A percentile compares a stretch with the other conserved stretches of the same genome.
These are phyloP conservation scores for Coluber constrictor DNA, from an alignment of 2,797 vertebrate species.

Conservation along the genomic window DNA sequence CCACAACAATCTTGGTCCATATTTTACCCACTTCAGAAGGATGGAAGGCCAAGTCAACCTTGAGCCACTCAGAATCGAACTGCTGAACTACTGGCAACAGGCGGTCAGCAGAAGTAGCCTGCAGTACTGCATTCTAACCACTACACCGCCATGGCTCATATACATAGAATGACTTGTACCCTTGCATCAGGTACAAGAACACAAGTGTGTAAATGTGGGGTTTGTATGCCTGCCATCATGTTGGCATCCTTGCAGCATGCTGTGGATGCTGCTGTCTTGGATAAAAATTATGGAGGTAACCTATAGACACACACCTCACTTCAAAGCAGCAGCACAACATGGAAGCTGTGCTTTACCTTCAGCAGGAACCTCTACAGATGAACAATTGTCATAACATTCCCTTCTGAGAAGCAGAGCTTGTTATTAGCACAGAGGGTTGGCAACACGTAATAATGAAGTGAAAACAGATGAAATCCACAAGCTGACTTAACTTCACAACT, in stretches of 20 bases:
- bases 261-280: background rate
- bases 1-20: too few species aligned
- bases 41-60: too few species aligned
- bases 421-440: background rate
- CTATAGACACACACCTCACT: background rate
- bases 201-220: background rate
- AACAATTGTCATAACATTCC: background rate
- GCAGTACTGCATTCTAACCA: too few species aligned
- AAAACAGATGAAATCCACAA: background rate
- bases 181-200: background rate
- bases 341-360: background rate
- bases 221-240: background rate
- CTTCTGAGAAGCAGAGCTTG: background rate
- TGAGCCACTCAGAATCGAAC: too few species aligned
- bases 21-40: too few species aligned
- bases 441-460: background rate
- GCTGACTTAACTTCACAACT: background rate
- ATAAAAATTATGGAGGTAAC: background rate
- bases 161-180: background rate
- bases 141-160: too few species aligned
- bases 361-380: background rate
- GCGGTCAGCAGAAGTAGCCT: too few species aligned
- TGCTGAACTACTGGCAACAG: too few species aligned
- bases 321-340: background rate
- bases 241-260: background rate